These are phyloP conservation scores for Tipula lateralis DNA, from an alignment of 2,888 invertebrate species.

Conservation along the genomic window DNA sequence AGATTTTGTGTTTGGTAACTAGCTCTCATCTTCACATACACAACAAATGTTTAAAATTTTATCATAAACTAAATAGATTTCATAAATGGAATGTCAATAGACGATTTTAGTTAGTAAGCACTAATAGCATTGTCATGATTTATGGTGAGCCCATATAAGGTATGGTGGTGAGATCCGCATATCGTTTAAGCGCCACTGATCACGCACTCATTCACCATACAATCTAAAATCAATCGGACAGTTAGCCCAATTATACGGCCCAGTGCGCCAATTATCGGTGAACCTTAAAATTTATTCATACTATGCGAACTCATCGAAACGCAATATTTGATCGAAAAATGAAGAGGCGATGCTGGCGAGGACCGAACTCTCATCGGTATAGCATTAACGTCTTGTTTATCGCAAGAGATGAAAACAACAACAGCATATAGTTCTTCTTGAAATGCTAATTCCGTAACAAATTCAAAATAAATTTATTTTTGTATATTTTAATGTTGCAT, in stretches of 20 bases:
- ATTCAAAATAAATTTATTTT: background rate
- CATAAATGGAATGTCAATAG: background rate
- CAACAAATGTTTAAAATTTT: background rate
- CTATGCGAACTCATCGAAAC: background rate
- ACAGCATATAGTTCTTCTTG: background rate
- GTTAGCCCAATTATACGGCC: background rate
- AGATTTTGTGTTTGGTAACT: background rate
- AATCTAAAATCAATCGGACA: background rate
- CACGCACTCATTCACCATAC: background rate
- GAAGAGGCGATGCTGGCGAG: background rate
- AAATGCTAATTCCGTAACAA: slow-evolving; percentile 5
- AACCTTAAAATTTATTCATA: background rate
- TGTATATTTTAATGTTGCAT: background rate
- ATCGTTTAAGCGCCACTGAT: background rate
- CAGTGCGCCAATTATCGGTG: background rate
- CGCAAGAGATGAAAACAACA: background rate
- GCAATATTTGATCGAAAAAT: background rate
- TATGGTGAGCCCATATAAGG: too few species aligned
- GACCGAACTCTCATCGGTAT: background rate
- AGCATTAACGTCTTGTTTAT: background rate
- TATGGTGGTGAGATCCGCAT: too few species aligned
- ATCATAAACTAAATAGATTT: background rate
- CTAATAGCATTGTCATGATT: background rate
- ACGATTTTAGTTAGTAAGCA: background rate
- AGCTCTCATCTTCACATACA: background rate